phyloP scores from a whole-genome alignment of 2,797 vertebrate genomes.

The Crenuchus spilurus region DNA sequence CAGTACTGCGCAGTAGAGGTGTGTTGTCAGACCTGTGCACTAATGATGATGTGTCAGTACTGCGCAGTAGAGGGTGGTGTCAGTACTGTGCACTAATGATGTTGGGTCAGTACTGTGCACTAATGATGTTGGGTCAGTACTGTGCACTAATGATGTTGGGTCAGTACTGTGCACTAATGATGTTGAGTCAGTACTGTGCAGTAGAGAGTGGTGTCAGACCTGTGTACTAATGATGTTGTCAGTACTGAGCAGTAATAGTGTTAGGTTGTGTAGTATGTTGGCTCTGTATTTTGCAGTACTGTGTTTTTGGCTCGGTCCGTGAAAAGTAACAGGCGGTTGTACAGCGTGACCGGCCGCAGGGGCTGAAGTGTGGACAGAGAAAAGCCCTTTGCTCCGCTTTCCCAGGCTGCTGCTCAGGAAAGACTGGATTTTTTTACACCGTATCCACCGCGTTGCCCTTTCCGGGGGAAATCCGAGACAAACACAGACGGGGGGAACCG shows the following conservation, averaged over 20 bases:
- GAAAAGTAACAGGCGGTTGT: neutral
- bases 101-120: too few species aligned
- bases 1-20: too few species aligned
- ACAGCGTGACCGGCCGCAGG: neutral
- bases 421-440: constrained; percentile 80
- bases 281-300: neutral
- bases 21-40: too few species aligned
- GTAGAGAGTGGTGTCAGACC: too few species aligned
- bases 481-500: constrained; percentile 60
- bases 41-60: too few species aligned
- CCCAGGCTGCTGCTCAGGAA: constrained; percentile 79
- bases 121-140: too few species aligned
- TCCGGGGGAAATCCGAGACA: constrained; percentile 66
- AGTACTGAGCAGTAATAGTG: neutral
- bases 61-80: too few species aligned
- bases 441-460: constrained; percentile 75
- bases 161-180: too few species aligned
- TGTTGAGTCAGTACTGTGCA: too few species aligned
- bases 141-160: too few species aligned
- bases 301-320: neutral
- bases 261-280: neutral
- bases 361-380: constrained; percentile 47
- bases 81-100: too few species aligned
- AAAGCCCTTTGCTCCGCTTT: constrained; percentile 70
- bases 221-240: too few species aligned